Conservation (phyloP, 2,113 vertebrate genomes). For the Epinephelus lanceolatus region DNA sequence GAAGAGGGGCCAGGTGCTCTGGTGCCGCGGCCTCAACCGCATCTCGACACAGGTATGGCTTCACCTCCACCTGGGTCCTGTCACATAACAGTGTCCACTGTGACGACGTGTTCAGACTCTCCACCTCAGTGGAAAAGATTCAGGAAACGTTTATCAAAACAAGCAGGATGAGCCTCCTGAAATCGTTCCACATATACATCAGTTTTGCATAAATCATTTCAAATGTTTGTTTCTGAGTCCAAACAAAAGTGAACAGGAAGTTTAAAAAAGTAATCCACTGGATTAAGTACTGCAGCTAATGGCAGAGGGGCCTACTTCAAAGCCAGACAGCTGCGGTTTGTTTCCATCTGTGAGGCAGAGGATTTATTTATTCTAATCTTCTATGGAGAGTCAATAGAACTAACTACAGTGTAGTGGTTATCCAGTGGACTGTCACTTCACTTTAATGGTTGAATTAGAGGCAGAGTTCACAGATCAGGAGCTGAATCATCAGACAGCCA, state of each 20-base stretch:
- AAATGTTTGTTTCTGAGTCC: not conserved
- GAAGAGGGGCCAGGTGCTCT: constrained; percentile 93
- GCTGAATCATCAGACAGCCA: not conserved
- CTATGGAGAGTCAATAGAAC: too few relatives aligned
- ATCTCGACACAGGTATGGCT: constrained; percentile 95
- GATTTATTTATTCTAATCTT: not conserved
- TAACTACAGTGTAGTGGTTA: not conserved
- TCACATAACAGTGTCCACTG: too few relatives aligned
- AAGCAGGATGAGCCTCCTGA: too few relatives aligned
- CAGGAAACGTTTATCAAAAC: not conserved
- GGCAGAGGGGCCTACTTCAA: not conserved
- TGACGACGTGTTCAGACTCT: too few relatives aligned
- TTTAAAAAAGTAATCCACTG: not conserved
- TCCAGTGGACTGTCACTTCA: not conserved
- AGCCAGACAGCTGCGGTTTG: not conserved
- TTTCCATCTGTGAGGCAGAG: not conserved
- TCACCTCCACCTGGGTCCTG: not conserved
- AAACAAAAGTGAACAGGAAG: constrained; percentile 4
- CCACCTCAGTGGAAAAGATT: not conserved
- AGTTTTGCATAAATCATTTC: not conserved
- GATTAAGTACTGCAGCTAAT: not conserved
- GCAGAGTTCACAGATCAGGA: constrained; percentile 4
- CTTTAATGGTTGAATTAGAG: not conserved
- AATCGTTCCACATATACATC: not conserved
- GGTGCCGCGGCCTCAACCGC: constrained; percentile 97